These are phyloP conservation scores for Scleropages formosus DNA, from an alignment of 2,797 vertebrate species.

Conservation along the genomic window DNA sequence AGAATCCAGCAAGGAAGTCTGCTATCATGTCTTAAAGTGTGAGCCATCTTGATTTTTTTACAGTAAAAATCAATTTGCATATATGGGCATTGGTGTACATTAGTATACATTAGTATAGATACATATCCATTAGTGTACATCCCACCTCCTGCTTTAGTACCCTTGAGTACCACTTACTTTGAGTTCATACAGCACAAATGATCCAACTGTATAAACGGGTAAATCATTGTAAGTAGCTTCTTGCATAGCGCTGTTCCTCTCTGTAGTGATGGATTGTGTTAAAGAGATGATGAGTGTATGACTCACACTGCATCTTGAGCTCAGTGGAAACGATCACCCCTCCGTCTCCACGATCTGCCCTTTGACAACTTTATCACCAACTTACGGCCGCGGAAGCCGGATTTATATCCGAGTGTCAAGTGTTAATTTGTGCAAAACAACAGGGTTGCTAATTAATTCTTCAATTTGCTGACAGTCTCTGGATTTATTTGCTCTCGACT, in stretches of 20 bases:
- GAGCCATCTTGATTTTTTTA: too few species aligned
- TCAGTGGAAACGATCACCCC: not conserved
- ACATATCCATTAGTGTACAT: too few species aligned
- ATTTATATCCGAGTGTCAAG: not conserved
- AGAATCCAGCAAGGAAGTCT: too few species aligned
- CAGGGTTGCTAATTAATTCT: slow-evolving; percentile 21
- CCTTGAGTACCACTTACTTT: too few species aligned
- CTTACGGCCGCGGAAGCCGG: not conserved
- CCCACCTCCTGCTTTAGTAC: too few species aligned
- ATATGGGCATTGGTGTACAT: too few species aligned
- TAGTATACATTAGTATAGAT: too few species aligned
- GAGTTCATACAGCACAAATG: too few species aligned
- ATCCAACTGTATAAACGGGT: too few species aligned
- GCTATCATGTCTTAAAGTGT: too few species aligned
- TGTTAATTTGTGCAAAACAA: slow-evolving; percentile 18
- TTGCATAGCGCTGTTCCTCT: not conserved
- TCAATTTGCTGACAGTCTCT: not conserved
- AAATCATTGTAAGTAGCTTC: too few species aligned
- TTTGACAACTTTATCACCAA: not conserved
- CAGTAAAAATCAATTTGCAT: too few species aligned
- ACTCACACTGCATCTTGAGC: not conserved
- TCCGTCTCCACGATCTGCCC: not conserved
- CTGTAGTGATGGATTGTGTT: not conserved
- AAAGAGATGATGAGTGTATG: not conserved
- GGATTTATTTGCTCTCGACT: not conserved